phyloP scores from a whole-genome alignment of 2,113 vertebrate species.

The Tetraodon nigroviridis region DNA sequence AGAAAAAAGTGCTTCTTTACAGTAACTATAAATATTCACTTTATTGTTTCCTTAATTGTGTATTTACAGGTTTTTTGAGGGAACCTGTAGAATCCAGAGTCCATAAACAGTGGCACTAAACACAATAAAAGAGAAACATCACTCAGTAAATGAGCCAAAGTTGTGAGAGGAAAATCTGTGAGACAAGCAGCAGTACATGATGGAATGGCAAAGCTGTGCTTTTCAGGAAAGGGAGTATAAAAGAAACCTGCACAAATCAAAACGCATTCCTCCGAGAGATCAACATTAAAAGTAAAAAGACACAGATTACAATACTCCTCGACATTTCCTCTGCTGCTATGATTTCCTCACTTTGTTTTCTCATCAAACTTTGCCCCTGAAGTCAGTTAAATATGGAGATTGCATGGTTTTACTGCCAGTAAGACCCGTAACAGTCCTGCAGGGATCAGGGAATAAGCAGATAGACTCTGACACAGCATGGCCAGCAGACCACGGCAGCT shows the following conservation, averaged over 20 bases:
- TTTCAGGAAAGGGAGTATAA: neutral
- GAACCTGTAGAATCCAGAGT: too few species aligned
- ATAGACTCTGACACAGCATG: constrained; percentile 41
- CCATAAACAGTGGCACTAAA: too few species aligned
- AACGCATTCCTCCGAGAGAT: too few species aligned
- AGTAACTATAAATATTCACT: too few species aligned
- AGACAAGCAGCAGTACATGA: neutral
- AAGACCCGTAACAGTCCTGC: constrained; percentile 35
- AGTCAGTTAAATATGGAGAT: constrained; percentile 26
- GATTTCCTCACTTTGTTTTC: constrained; percentile 18
- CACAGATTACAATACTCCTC: neutral
- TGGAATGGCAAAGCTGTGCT: too few species aligned
- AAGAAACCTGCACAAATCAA: neutral
- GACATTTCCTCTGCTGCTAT: neutral
- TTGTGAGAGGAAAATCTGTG: too few species aligned
- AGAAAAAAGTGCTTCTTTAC: too few species aligned
- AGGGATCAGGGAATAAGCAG: constrained; percentile 41
- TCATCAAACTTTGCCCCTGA: constrained; percentile 41
- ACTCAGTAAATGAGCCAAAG: too few species aligned
- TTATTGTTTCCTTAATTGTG: too few species aligned
- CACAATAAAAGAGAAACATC: too few species aligned
- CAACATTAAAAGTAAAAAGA: neutral
- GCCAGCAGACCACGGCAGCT: constrained; percentile 55
- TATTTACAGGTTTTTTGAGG: too few species aligned
- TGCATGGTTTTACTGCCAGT: constrained; percentile 30